These are phyloP conservation scores for Elymnias hypermnestra DNA, from an alignment of 1,140 invertebrate species.

Conservation along the genomic window DNA sequence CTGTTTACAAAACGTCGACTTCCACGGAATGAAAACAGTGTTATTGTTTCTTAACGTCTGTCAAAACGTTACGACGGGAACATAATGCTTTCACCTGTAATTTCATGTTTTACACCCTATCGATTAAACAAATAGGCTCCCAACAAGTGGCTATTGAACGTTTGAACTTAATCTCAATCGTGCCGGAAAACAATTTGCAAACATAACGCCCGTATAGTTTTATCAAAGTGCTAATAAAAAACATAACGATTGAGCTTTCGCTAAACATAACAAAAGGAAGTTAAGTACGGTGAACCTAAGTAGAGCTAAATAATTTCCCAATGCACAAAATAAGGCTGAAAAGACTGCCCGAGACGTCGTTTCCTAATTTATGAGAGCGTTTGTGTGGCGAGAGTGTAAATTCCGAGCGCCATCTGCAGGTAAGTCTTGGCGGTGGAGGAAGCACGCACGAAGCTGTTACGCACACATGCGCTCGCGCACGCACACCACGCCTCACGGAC, in stretches of 20 bases:
- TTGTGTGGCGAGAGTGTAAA: constrained; percentile 44
- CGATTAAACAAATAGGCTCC: constrained; percentile 27
- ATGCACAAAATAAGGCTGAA: constrained; percentile 53
- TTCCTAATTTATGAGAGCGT: constrained; percentile 65
- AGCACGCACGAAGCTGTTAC: constrained; percentile 34
- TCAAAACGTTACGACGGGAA: constrained; percentile 38
- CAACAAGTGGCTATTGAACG: constrained; percentile 40
- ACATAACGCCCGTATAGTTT: constrained; percentile 26
- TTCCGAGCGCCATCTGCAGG: constrained; percentile 63
- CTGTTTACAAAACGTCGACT: constrained; percentile 16
- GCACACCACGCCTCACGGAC: constrained; percentile 47
- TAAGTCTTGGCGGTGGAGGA: constrained; percentile 37
- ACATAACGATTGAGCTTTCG: constrained; percentile 29
- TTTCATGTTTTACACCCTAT: constrained; percentile 46
- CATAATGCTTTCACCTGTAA: constrained; percentile 36
- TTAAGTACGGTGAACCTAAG: constrained; percentile 17
- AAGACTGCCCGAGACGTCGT: constrained; percentile 47
- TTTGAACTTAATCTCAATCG: constrained; percentile 61
- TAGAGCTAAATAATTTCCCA: constrained; percentile 30
- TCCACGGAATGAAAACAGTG: constrained; percentile 20
- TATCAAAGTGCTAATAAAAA: constrained; percentile 33
- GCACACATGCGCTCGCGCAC: constrained; percentile 61
- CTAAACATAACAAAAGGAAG: constrained; percentile 21
- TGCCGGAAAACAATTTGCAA: constrained; percentile 27
- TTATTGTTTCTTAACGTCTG: constrained; percentile 38